phyloP scores from a whole-genome alignment of 2,797 vertebrate species.

The Chrosomus eos region DNA sequence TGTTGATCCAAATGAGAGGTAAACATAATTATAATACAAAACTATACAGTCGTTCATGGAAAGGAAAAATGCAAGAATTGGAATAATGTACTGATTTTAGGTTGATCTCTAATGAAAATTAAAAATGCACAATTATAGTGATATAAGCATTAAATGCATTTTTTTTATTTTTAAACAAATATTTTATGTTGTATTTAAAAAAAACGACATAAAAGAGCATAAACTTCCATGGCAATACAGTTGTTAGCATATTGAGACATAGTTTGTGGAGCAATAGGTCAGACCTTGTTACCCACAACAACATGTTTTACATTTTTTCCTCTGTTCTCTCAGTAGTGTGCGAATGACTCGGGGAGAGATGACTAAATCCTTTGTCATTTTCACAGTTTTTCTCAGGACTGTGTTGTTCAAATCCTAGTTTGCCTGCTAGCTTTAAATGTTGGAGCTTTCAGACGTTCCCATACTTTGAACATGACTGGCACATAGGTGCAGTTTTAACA shows the following conservation, averaged over 20 bases:
- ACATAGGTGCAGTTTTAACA: constrained; percentile 59
- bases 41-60: background rate
- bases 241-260: constrained; percentile 6
- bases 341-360: constrained; percentile 15
- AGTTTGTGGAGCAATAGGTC: constrained; percentile 35
- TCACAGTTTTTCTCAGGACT: constrained; percentile 15
- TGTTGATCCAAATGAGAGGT: constrained; percentile 87
- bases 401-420: constrained; percentile 25
- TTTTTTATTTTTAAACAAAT: background rate
- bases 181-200: background rate
- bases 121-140: background rate
- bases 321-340: constrained; percentile 35
- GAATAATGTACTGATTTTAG: background rate
- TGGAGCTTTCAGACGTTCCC: constrained; percentile 44
- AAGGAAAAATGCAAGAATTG: background rate
- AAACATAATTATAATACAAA: constrained; percentile 54
- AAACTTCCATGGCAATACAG: background rate
- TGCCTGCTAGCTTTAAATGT: constrained; percentile 48
- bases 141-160: too few species aligned
- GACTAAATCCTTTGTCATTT: constrained; percentile 25
- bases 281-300: constrained; percentile 30
- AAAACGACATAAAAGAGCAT: background rate
- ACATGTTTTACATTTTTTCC: constrained; percentile 38
- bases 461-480: constrained; percentile 58
- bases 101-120: background rate